phyloP scores from a whole-genome alignment of 1,140 invertebrate species.

The Dryas iulia region DNA sequence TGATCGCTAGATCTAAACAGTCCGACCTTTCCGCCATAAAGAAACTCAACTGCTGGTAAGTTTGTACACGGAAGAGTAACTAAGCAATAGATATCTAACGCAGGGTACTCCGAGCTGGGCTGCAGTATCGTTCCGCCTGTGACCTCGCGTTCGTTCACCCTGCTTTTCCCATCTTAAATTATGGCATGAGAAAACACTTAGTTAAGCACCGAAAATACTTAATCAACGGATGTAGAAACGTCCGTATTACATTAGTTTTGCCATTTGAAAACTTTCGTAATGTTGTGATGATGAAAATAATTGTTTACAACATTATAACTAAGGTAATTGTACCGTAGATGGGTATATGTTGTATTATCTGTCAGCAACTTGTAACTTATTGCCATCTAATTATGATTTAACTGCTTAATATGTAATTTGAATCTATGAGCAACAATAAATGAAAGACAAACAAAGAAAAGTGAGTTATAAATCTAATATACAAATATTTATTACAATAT shows the following conservation, averaged over 20 bases:
- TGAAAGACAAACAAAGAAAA: not conserved
- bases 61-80: constrained; percentile 40
- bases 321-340: no score
- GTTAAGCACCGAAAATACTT: no score
- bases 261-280: constrained; percentile 7
- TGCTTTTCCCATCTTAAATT: constrained; percentile 21
- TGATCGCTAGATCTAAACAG: constrained; percentile 92
- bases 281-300: not conserved
- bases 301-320: not conserved
- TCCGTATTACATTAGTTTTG: not conserved
- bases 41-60: constrained; percentile 95
- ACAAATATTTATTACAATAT: not conserved
- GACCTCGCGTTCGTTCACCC: constrained; percentile 45
- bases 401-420: not conserved
- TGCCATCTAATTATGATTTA: not conserved
- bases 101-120: constrained; percentile 27
- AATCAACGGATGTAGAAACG: not conserved
- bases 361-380: not conserved
- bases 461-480: not conserved
- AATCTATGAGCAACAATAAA: not conserved
- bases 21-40: constrained; percentile 91
- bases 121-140: constrained; percentile 33
- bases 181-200: not conserved
- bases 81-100: constrained; percentile 31
- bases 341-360: not conserved